Evolutionary conservation across 2,113 vertebrate genomes (phyloP).

Genomic region (Pedionomus torquatus): DNA sequence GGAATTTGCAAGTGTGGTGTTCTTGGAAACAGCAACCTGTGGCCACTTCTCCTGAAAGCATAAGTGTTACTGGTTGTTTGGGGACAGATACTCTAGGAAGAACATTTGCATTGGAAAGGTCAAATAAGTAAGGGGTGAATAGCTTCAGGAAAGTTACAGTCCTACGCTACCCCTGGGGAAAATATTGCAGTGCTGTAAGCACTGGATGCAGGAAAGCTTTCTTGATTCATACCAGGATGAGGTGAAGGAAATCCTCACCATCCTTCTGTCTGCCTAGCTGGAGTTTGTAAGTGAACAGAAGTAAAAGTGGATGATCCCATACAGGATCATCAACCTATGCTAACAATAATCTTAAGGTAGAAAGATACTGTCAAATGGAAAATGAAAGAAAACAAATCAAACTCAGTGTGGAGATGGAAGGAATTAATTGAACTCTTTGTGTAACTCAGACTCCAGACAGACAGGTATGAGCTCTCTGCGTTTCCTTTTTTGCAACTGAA

Average conservation of each 20-base stretch:
- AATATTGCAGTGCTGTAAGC: not conserved
- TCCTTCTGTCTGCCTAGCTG: not conserved
- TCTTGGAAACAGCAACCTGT: slow-evolving; percentile 37
- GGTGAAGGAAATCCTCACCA: not conserved
- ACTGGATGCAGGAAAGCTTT: not conserved
- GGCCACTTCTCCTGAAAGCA: not conserved
- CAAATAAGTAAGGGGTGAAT: not conserved
- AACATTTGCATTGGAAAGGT: not conserved
- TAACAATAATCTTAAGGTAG: not conserved
- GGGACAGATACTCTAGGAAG: not conserved
- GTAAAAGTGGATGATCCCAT: not conserved
- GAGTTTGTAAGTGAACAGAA: not conserved
- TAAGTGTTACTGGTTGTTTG: not conserved
- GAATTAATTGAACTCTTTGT: not conserved
- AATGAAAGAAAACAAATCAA: not conserved
- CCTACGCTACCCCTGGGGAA: not conserved
- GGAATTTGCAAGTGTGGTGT: slow-evolving; percentile 64
- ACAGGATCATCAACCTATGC: not conserved
- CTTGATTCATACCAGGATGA: not conserved
- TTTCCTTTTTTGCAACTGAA: not conserved
- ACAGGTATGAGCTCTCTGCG: not conserved
- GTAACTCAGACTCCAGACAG: not conserved
- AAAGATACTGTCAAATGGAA: not conserved
- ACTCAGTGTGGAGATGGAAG: not conserved
- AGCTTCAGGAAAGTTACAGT: not conserved